phyloP scores from a whole-genome alignment of 2,797 vertebrate genomes.

The Crax fasciolata region DNA sequence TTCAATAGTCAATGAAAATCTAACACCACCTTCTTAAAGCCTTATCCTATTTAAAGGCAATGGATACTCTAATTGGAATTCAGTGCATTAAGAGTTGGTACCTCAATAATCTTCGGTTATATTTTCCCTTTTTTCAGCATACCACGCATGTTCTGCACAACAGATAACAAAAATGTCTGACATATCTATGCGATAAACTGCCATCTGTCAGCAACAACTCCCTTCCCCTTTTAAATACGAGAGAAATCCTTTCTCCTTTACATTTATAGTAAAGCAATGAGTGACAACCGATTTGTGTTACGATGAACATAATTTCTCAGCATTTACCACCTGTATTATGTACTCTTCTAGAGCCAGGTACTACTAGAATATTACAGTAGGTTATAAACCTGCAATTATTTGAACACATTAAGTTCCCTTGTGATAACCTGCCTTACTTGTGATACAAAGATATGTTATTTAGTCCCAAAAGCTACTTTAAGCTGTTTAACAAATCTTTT shows the following conservation, averaged over 20 bases:
- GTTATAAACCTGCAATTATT: neutral
- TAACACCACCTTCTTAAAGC: neutral
- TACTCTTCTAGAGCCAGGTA: neutral
- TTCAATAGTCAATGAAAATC: neutral
- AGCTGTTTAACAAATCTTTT: neutral
- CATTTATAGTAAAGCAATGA: neutral
- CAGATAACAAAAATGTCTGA: neutral
- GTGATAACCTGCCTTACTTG: neutral
- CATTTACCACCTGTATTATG: neutral
- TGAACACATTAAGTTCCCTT: neutral
- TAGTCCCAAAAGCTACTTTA: neutral
- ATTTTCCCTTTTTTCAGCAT: neutral
- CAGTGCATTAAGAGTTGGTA: neutral
- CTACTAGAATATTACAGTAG: neutral
- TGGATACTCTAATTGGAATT: neutral
- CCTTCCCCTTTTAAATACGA: neutral
- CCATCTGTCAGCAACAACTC: neutral
- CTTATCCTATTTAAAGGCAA: neutral
- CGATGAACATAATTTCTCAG: neutral
- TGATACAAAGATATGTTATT: neutral
- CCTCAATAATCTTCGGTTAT: neutral
- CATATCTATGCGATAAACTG: neutral
- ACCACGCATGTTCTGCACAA: neutral
- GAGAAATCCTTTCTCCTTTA: neutral
- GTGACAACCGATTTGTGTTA: neutral